These are phyloP conservation scores for Spermophilus dauricus DNA, from an alignment of 2,113 vertebrate genomes.

Conservation along the genomic window DNA sequence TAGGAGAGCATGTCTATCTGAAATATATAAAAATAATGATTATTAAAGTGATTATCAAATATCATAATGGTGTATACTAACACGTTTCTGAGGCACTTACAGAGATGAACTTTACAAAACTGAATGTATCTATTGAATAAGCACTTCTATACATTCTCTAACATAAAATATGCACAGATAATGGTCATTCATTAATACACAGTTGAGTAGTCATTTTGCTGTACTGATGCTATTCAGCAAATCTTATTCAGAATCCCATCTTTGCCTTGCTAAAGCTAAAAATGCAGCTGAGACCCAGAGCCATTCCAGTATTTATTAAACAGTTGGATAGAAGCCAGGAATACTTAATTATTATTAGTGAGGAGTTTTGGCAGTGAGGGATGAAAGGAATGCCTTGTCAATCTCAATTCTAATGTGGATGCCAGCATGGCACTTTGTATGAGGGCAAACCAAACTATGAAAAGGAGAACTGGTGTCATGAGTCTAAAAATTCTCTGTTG, in stretches of 20 bases:
- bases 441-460: constrained; percentile 57
- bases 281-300: constrained; percentile 71
- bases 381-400: constrained; percentile 71
- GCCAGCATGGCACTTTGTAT: constrained; percentile 42
- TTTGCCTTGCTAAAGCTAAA: neutral
- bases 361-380: constrained; percentile 46
- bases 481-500: constrained; percentile 59
- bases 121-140: constrained; percentile 33
- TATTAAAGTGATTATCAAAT: constrained; percentile 41
- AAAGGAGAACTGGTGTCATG: constrained; percentile 41
- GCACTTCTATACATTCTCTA: neutral
- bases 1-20: neutral
- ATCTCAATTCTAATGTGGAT: constrained; percentile 61
- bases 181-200: constrained; percentile 32
- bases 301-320: constrained; percentile 73
- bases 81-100: constrained; percentile 1
- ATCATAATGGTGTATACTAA: neutral
- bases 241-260: constrained; percentile 44
- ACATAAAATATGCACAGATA: constrained; percentile 19
- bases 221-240: constrained; percentile 18
- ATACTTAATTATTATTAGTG: constrained; percentile 76
- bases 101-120: constrained; percentile 45
- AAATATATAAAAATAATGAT: neutral
- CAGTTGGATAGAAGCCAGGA: constrained; percentile 70
- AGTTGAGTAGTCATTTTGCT: constrained; percentile 31